phyloP scores from a whole-genome alignment of 2,113 vertebrate genomes.

The Anthoscopus minutus region DNA sequence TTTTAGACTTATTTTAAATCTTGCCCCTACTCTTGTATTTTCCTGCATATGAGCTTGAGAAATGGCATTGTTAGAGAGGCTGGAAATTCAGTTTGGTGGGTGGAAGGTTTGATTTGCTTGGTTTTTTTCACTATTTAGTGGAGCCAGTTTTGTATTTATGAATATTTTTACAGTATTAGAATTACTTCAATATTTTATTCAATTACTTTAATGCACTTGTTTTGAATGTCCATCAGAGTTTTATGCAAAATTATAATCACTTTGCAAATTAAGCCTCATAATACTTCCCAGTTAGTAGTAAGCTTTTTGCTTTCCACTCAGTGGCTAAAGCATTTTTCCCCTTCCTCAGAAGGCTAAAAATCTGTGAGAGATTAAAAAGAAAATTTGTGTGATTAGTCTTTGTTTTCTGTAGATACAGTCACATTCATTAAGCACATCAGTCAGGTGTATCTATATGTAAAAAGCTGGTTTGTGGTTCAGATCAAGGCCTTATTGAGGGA shows the following conservation, averaged over 20 bases:
- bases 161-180: neutral
- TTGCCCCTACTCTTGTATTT: rapidly evolving
- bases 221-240: neutral
- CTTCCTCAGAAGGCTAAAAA: neutral
- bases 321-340: neutral
- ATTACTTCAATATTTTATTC: neutral
- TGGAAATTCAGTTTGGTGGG: neutral
- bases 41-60: neutral
- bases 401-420: neutral
- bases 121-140: neutral
- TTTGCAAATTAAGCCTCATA: neutral
- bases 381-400: neutral
- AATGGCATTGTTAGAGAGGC: neutral
- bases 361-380: no score
- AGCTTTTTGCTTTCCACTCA: neutral
- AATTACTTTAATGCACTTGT: neutral
- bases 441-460: neutral
- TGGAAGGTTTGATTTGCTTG: neutral
- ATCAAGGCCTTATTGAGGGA: neutral
- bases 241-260: neutral
- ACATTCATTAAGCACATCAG: neutral
- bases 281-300: neutral
- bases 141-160: neutral
- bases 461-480: neutral
- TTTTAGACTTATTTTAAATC: neutral